These are phyloP conservation scores for Drosophila fulvimacula DNA, from an alignment of 2,888 invertebrate genomes.

Conservation along the genomic window DNA sequence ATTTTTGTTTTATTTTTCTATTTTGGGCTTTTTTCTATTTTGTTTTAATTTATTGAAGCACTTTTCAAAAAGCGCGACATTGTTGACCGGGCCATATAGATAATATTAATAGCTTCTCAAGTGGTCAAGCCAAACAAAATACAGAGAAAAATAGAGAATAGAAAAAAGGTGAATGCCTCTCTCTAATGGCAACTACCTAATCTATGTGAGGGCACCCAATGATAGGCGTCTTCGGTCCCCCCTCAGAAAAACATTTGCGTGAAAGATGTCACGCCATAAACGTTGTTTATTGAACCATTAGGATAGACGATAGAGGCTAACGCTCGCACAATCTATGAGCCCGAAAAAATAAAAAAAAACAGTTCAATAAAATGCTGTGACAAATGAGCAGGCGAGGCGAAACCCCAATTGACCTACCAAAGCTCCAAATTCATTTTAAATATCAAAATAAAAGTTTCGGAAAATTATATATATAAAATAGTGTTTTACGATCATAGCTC, in stretches of 20 bases:
- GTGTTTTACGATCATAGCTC: neutral
- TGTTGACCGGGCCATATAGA: conserved; percentile 67
- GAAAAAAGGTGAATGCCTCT: conserved; percentile 46
- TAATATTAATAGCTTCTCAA: conserved; percentile 74
- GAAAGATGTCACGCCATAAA: conserved; percentile 80
- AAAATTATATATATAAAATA: neutral
- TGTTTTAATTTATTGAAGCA: conserved; percentile 69
- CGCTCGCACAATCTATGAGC: conserved; percentile 28
- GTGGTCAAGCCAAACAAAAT: conserved; percentile 53
- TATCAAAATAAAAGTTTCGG: neutral
- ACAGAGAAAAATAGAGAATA: conserved; percentile 1
- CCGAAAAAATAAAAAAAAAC: neutral
- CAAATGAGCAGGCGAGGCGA: conserved; percentile 37
- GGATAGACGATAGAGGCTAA: conserved; percentile 48
- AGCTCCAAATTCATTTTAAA: neutral
- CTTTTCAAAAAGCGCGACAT: conserved; percentile 66
- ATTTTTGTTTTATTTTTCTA: conserved; percentile 34
- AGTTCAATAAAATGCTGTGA: conserved; percentile 44
- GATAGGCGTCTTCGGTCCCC: conserved; percentile 16
- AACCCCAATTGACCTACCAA: neutral
- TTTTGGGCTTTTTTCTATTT: conserved; percentile 54
- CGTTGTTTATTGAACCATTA: conserved; percentile 76
- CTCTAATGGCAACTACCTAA: conserved; percentile 8
- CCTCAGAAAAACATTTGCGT: conserved; percentile 63
- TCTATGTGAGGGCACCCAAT: conserved; percentile 9